phyloP scores from a whole-genome alignment of 53 echinoderm and acorn worm species.

The Hippasteria phrygiana region DNA sequence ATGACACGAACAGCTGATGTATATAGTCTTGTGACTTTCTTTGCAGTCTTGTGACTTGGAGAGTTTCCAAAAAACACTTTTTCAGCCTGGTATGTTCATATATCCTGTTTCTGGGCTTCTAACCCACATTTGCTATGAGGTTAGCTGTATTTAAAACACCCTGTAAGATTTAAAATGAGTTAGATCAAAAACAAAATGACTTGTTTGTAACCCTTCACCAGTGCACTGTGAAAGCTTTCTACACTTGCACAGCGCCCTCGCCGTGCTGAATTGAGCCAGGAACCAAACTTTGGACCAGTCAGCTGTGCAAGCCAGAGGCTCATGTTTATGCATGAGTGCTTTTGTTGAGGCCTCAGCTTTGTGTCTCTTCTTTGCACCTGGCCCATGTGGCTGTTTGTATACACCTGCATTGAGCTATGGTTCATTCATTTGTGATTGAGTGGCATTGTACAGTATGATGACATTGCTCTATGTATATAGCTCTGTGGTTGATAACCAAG shows the following conservation, averaged over 20 bases:
- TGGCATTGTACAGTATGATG: too few relatives aligned
- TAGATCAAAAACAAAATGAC: background rate
- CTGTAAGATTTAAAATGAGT: background rate
- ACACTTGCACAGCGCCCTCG: slow-evolving; percentile 37
- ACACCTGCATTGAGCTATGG: too few relatives aligned
- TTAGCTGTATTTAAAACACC: too few relatives aligned
- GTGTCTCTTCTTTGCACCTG: background rate
- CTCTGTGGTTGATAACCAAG: too few relatives aligned
- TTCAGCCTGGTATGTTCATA: too few relatives aligned
- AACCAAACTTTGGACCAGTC: slow-evolving; percentile 59
- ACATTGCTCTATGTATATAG: too few relatives aligned
- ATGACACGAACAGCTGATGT: background rate
- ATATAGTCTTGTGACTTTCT: background rate
- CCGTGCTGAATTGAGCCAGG: slow-evolving; percentile 5
- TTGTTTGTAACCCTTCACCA: too few relatives aligned
- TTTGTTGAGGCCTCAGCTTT: background rate
- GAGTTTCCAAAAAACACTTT: background rate
- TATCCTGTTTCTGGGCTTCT: too few relatives aligned
- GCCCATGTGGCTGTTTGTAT: too few relatives aligned
- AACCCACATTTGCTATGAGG: too few relatives aligned
- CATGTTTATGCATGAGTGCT: slow-evolving; percentile 18
- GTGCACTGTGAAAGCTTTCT: background rate
- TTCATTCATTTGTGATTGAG: too few relatives aligned
- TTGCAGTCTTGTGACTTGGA: background rate
- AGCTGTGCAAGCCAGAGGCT: background rate